Evolutionary conservation across 2,888 invertebrate species (phyloP).

Genomic region (Cheilosia vulpina): DNA sequence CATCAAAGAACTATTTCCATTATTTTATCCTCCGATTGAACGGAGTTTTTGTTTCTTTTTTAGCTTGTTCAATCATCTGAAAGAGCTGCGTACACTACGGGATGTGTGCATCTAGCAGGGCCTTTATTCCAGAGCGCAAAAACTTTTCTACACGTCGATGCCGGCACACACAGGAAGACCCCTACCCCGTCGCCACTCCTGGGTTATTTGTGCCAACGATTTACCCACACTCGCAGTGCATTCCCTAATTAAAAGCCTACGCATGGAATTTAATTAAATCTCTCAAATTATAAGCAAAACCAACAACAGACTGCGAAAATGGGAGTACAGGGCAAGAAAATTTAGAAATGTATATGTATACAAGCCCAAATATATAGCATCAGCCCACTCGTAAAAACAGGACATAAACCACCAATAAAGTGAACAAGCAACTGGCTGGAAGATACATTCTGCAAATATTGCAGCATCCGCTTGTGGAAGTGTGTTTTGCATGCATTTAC

Average conservation of each 20-base stretch:
- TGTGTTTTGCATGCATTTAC: conserved; percentile 10
- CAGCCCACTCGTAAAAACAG: background rate
- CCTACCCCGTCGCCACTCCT: background rate
- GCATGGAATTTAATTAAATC: conserved; percentile 72
- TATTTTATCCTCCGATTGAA: background rate
- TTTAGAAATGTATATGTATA: background rate
- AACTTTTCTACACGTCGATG: conserved; percentile 26
- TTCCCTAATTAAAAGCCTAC: conserved; percentile 68
- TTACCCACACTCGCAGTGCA: conserved; percentile 26
- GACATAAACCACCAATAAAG: conserved; percentile 37
- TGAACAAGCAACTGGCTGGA: conserved; percentile 31
- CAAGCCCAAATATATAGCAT: background rate
- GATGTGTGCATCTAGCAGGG: background rate
- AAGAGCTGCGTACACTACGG: background rate
- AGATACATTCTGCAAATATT: conserved; percentile 41
- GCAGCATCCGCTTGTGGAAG: background rate
- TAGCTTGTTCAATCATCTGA: background rate
- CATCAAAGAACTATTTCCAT: background rate
- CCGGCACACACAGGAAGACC: background rate
- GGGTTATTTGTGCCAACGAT: conserved; percentile 38
- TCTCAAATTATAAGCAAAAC: conserved; percentile 60
- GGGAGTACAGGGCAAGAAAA: background rate
- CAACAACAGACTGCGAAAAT: conserved; percentile 2
- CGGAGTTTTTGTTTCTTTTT: background rate
- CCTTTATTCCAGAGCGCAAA: conserved; percentile 24